Conservation (phyloP, 2,888 invertebrate species). For the Lordiphosa fenestrarum region DNA sequence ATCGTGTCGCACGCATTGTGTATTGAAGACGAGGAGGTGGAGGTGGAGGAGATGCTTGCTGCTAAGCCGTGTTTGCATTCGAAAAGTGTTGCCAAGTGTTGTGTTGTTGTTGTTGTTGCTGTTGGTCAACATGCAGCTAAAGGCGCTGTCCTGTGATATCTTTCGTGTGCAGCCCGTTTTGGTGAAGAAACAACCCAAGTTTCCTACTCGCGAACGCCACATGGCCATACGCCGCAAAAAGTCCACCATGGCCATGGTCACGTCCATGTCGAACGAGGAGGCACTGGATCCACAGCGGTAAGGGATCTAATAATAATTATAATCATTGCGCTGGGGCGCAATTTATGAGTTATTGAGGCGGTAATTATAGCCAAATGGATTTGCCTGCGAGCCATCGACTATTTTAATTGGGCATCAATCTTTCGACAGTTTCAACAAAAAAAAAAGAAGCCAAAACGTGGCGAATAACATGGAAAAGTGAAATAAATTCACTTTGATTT, state of each 20-base stretch:
- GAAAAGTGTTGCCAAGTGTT: background rate
- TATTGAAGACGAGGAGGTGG: background rate
- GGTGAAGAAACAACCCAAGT: constrained; percentile 83
- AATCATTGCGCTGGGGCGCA: constrained; percentile 13
- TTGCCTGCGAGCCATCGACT: constrained; percentile 35
- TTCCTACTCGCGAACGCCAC: constrained; percentile 86
- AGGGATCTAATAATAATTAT: constrained; percentile 3
- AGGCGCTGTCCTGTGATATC: constrained; percentile 52
- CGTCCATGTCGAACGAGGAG: constrained; percentile 2
- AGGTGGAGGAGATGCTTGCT: background rate
- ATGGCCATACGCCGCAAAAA: constrained; percentile 84
- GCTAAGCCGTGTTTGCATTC: constrained; percentile 19
- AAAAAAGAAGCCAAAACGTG: constrained; percentile 8
- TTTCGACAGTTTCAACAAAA: constrained; percentile 24
- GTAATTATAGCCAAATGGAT: constrained; percentile 58
- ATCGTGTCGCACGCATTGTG: constrained; percentile 35
- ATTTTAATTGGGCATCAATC: constrained; percentile 74
- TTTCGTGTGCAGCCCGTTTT: constrained; percentile 79
- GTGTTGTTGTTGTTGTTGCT: too few species aligned
- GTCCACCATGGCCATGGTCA: constrained; percentile 54
- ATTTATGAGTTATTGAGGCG: constrained; percentile 58
- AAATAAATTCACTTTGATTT: constrained; percentile 44
- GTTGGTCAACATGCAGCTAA: constrained; percentile 43
- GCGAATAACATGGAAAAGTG: constrained; percentile 20
- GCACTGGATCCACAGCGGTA: constrained; percentile 1